Evolutionary conservation across 1,140 invertebrate species (phyloP).

Genomic region (Stegodyphus mimosarum): DNA sequence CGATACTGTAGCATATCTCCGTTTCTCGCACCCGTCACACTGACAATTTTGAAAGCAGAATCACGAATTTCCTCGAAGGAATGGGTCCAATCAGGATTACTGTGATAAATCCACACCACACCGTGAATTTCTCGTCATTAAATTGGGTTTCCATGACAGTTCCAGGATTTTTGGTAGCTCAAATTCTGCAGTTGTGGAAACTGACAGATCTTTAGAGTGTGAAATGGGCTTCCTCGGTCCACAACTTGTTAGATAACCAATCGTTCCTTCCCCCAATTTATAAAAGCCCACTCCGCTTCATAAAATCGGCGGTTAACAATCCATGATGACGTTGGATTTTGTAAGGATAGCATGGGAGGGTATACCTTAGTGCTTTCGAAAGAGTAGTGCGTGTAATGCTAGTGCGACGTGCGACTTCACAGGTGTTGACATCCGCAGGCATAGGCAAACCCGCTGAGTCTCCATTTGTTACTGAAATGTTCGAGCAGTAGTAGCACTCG

Average conservation of each 20-base stretch:
- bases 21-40: neutral
- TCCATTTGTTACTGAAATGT: neutral
- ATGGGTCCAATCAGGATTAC: constrained; percentile 1
- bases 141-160: constrained; percentile 2
- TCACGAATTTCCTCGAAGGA: constrained; percentile 12
- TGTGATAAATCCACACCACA: constrained; percentile 19
- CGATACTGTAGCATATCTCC: neutral
- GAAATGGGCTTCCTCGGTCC: neutral
- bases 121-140: constrained; percentile 2
- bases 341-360: constrained; percentile 5
- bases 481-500: neutral
- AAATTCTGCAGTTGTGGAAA: constrained; percentile 18
- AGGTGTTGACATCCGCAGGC: neutral
- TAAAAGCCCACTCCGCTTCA: neutral
- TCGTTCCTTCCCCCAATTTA: neutral
- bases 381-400: constrained; percentile 5
- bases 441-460: neutral
- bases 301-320: neutral
- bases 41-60: neutral
- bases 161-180: neutral
- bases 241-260: constrained; percentile 2
- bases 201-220: neutral
- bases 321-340: constrained; percentile 5
- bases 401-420: neutral
- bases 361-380: neutral